These are phyloP conservation scores for Heteromormyrus szaboi DNA, from an alignment of 2,797 vertebrate species.

Conservation along the genomic window DNA sequence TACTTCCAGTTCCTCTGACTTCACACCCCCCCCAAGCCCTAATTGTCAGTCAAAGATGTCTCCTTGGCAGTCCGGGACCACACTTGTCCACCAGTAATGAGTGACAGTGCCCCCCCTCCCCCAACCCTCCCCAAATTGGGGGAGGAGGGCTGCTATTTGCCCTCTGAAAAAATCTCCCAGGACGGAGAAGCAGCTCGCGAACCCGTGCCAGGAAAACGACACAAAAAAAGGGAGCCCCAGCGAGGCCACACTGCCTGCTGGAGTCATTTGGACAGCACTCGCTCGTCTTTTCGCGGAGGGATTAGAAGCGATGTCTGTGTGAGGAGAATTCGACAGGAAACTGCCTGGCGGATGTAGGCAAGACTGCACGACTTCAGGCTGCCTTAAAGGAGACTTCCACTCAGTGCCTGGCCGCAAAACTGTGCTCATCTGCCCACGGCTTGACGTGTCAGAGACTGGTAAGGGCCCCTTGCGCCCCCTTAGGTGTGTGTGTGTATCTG, in stretches of 20 bases:
- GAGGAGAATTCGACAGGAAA: not conserved
- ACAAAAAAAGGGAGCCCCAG: not conserved
- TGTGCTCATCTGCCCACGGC: not conserved
- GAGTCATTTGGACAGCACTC: constrained; percentile 19
- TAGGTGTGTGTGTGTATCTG: not conserved
- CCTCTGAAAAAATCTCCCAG: constrained; percentile 9
- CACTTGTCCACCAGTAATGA: constrained; percentile 8
- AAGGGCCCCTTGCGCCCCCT: not conserved
- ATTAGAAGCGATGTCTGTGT: not conserved
- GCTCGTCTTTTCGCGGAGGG: not conserved
- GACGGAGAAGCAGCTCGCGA: not conserved
- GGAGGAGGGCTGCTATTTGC: constrained; percentile 2
- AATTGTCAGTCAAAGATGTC: not conserved
- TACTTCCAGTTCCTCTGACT: not conserved
- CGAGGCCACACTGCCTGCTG: not conserved
- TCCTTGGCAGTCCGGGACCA: not conserved
- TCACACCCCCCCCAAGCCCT: not conserved
- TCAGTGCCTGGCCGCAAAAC: not conserved
- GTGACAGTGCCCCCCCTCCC: not conserved
- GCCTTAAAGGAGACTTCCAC: not conserved
- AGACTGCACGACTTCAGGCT: not conserved
- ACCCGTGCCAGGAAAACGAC: constrained; percentile 18
- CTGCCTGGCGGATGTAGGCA: not conserved
- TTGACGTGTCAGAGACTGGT: constrained; percentile 2
- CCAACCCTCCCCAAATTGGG: not conserved